Base-by-base conservation (phyloP, 2,797 vertebrate genomes). In the Rhodeus uyekii region DNA sequence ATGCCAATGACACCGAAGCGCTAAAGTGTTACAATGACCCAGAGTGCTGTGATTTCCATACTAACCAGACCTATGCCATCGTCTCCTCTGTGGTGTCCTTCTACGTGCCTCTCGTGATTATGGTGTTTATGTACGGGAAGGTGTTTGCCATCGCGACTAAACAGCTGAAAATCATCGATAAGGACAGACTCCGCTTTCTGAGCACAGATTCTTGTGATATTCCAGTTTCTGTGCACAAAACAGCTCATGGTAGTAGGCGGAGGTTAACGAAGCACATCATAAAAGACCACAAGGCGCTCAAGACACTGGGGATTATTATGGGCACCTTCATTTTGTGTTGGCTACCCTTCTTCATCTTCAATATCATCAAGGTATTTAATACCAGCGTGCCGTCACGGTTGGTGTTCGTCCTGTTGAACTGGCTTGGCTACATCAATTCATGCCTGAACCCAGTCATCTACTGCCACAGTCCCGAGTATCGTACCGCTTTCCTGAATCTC, bases 361-460 rank as follows among this genome's bases (percentile, higher is more conserved):
- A 96, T 87, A 92, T 96, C 74, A 89, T 94, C 83, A 93, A 93
- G 18, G 94, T 91, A 24, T 94, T 95, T 27, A 86, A 88, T 39
- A 89, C 91, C 10, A 64, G 81, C 0, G 88, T 95, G 44, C 85
- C 90, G 0, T 19, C 34, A 14, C 80, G 46, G 27, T 1, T 27
- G 0, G 85, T 92, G 60, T 94, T 96, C 48, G 89, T 94, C 22
- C 90, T 93, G 84, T 91, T 95, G 61, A 96, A 96, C 91, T 96
- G 96, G 95, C 84, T 96, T 64, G 96, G 95, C n/a, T 96, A 95
- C 0, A 69, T 92, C 84, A 96, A 96, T 88, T 96, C 96, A 0
- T 94, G 92, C 87, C 94, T 96, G 86, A 96, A 96, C 87, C 96
- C 95, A 68, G 88, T 96, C 88, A 96, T 96, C 87, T 96, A 96